Evolutionary conservation across 2,888 invertebrate genomes (phyloP), one percentile per base, ranked within the genome.

Genomic region (Pandemis cinnamomeana): DNA sequence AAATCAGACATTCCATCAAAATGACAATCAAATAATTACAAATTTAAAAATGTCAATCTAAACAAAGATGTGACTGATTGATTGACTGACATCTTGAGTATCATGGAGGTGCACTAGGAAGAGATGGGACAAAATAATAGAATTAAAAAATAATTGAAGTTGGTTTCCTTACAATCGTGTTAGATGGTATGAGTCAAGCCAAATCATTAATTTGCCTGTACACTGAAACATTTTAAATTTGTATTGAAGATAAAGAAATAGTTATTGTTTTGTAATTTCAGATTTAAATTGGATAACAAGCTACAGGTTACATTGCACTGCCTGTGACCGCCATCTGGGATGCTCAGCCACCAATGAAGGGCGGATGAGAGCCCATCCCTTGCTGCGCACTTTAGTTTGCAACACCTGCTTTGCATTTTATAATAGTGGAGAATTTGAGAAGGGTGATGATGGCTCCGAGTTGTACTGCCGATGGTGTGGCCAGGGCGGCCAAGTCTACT

Each of bases 381-480:
- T 97, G 85, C 85, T 97, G 2, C 95, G 96, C 51, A 97, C 97
- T 0, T 89, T 97, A 8, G 95, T 97, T 53, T 97, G 97, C 82
- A 95, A 95, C 67, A 94, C 95, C 64, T 97, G 97, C 86, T 96
- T 96, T 80, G 95, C 96, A 55, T 97, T 97, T 85, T 97, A 97
- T 84, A 96, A 96, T 70, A 97, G 97, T 86, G 97, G 97, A 6
- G 97, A 96, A 80, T 97, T 97, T 87, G 97, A 96, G 75, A 97
- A 97, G 89, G 97, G 97, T 67, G 97, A 97, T 86, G 97, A 97
- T 90, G 97, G 97, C 41, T 97, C 97, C 15, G 97, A 97, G 85
- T 89, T 97, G 76, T 97, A 97, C 83, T 97, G 97, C 81, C 95
- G 97, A 67, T 97, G 97, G 97, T 97, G 97, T 83, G 97, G 97